Evolutionary conservation across 92 coral and sea anemone genomes (phyloP).

Genomic region (Pocillopora grandis): DNA sequence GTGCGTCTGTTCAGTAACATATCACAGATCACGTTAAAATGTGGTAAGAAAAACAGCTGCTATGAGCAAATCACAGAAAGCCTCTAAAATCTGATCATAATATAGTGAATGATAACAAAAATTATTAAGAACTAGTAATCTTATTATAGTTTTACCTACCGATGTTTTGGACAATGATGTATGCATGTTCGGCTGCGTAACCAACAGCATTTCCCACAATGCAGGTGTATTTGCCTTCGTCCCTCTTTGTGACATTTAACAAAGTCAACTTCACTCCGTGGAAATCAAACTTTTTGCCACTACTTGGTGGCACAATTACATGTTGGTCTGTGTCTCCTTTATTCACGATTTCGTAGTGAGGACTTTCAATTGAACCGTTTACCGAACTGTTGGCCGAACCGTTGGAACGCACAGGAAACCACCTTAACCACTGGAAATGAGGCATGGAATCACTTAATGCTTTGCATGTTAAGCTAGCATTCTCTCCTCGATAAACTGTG

Average conservation of each 20-base stretch:
- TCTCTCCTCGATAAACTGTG: slow-evolving; percentile 69
- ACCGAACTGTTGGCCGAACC: slow-evolving; percentile 12
- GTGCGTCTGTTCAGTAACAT: no score
- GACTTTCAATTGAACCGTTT: background rate
- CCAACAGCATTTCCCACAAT: slow-evolving; percentile 87
- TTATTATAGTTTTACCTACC: background rate
- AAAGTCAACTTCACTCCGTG: slow-evolving; percentile 70
- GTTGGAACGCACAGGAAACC: slow-evolving; percentile 40
- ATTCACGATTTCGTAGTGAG: slow-evolving; percentile 51
- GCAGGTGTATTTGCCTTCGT: slow-evolving; percentile 82
- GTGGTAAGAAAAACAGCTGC: no score
- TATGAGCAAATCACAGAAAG: no score
- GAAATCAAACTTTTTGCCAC: slow-evolving; percentile 34
- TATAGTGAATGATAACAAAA: no score
- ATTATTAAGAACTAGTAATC: no score
- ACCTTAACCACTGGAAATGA: slow-evolving; percentile 90
- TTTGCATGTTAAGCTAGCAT: slow-evolving; percentile 70
- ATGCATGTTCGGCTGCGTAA: slow-evolving; percentile 46
- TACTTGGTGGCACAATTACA: slow-evolving; percentile 22
- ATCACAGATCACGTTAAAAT: no score
- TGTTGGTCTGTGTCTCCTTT: slow-evolving; percentile 10
- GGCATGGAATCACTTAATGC: slow-evolving; percentile 86
- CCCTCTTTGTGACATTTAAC: slow-evolving; percentile 67
- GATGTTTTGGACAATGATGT: slow-evolving; percentile 42
- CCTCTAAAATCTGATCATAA: no score